Evolutionary conservation across 2,888 invertebrate genomes (phyloP).

Genomic region (Cephonodes hylas): DNA sequence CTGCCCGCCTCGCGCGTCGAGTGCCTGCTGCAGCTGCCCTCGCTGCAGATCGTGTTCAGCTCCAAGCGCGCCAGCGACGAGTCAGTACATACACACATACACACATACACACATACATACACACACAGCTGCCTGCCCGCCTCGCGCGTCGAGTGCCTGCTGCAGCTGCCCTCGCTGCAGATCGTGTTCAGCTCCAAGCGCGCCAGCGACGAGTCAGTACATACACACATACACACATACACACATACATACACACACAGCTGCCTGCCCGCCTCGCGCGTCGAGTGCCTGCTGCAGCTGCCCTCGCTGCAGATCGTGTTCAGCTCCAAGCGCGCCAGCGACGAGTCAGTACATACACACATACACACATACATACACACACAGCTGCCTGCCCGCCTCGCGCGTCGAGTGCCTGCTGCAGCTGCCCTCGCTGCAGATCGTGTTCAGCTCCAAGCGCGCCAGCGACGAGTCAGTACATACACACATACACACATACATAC

Average conservation of each 20-base stretch:
- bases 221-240: background rate
- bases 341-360: slow-evolving; percentile 78
- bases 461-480: slow-evolving; percentile 84
- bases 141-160: slow-evolving; percentile 96
- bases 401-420: slow-evolving; percentile 97
- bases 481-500: background rate
- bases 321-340: slow-evolving; percentile 93
- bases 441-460: slow-evolving; percentile 96
- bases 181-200: slow-evolving; percentile 97
- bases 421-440: slow-evolving; percentile 97
- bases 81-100: slow-evolving; percentile 49
- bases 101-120: background rate
- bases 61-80: slow-evolving; percentile 93
- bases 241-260: slow-evolving; percentile 77
- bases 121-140: slow-evolving; percentile 92
- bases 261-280: slow-evolving; percentile 96
- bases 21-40: slow-evolving; percentile 96
- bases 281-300: slow-evolving; percentile 96
- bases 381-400: slow-evolving; percentile 95
- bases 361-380: background rate
- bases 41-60: slow-evolving; percentile 98
- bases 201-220: slow-evolving; percentile 86
- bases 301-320: slow-evolving; percentile 98
- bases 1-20: slow-evolving; percentile 97
- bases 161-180: slow-evolving; percentile 97